phyloP scores from a whole-genome alignment of 2,113 vertebrate genomes.

The Cyprinodon tularosa region DNA sequence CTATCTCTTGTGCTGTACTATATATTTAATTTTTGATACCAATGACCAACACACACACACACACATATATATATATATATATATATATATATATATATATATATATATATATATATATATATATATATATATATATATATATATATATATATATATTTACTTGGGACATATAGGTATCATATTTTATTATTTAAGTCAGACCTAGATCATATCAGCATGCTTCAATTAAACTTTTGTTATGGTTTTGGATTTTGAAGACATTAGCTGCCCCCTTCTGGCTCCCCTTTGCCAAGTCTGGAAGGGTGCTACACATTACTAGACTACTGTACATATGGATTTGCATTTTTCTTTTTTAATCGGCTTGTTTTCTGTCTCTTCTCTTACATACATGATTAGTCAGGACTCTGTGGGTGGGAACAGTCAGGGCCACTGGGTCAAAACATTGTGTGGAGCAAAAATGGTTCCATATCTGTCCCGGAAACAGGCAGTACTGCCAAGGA shows the following conservation, averaged over 20 bases:
- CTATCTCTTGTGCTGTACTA: too few species aligned
- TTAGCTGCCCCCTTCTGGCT: not conserved
- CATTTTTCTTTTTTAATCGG: not conserved
- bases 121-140: too few species aligned
- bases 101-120: too few species aligned
- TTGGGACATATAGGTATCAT: not conserved
- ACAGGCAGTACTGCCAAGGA: slow-evolving; percentile 17
- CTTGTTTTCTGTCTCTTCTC: not conserved
- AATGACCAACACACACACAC: not conserved
- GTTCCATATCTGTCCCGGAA: slow-evolving; percentile 10
- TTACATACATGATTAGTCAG: slow-evolving; percentile 9
- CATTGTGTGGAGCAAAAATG: slow-evolving; percentile 16
- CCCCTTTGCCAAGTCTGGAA: not conserved
- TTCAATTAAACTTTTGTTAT: not conserved
- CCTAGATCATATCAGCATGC: not conserved
- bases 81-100: too few species aligned
- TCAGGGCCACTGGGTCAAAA: slow-evolving; percentile 52
- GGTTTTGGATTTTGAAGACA: not conserved
- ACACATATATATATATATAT: too few species aligned
- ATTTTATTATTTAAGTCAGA: too few species aligned
- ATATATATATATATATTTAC: not conserved
- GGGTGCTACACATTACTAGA: not conserved
- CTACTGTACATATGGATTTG: not conserved
- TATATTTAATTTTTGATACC: too few species aligned
- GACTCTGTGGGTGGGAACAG: slow-evolving; percentile 22